Evolutionary conservation across 2,797 vertebrate species (phyloP), one percentile per base, ranked within the genome.

Genomic region (Enteromius paludinosus): DNA sequence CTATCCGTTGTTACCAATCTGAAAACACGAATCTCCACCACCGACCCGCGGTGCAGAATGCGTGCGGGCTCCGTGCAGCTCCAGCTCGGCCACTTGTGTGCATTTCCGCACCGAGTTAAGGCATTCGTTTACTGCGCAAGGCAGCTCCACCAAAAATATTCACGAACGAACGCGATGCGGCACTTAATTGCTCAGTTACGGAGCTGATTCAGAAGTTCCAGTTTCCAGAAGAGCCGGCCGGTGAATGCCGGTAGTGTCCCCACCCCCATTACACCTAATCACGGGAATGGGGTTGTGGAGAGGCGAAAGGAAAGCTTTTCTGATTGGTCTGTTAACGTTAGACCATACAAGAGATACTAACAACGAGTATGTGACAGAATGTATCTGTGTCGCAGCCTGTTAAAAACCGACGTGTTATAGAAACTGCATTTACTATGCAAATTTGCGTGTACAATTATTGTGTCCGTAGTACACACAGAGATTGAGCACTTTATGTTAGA

Each of bases 1-100:
- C 25, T 75, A n/a, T 70, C 78, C 38, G 33, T 56, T 64, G 59
- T 74, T 56, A 54, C 70, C 71, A 82, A 35, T 52, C 72, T 28
- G 43, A 52, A 54, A 68, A 28, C 65, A 47, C 45, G 54, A 61
- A 70, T 43, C 73, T 54, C 56, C 45, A 52, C 35, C 73, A 64
- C 65, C 56, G 79, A 76, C 66, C 79, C 68, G 56, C 54, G 75
- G 64, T 49, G 79, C 56, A 77, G 68, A 78, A 78, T 77, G 75
- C 75, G 61, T 65, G 70, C 56, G 38, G 49, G 61, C 70, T 82
- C 76, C 70, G 45, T 45, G 79, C 54, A 79, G 56, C 56, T 69
- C 77, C 77, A 47, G 77, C 77, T 81, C 78, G 70, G 62, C 30
- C 66, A 81, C 77, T 78, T 72, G 73, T 77, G 56, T 69, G 65